These are phyloP conservation scores for Hemicentrotus pulcherrimus DNA, from an alignment of 35 echinoderm and acorn worm species.

Conservation along the genomic window DNA sequence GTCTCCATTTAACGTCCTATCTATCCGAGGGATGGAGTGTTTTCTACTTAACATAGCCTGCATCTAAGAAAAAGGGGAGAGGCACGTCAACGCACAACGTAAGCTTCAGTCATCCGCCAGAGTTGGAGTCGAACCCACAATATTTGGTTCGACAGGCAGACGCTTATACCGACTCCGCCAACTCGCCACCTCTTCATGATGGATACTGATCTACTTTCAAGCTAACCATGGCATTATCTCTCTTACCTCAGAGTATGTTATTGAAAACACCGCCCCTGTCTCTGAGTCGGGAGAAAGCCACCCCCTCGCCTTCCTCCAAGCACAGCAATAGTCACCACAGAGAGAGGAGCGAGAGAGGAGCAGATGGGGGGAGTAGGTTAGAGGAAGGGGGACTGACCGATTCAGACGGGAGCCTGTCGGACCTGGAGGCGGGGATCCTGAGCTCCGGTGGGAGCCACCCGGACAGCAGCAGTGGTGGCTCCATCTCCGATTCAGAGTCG, in stretches of 20 bases:
- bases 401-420: slow-evolving; percentile 57
- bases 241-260: background rate
- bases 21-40: too few relatives aligned
- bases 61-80: too few relatives aligned
- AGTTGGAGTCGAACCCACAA: too few relatives aligned
- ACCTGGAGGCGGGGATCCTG: slow-evolving; percentile 41
- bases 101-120: too few relatives aligned
- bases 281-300: background rate
- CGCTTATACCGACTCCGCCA: too few relatives aligned
- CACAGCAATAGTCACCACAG: slow-evolving; percentile 46
- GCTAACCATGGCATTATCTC: background rate
- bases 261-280: slow-evolving; percentile 28
- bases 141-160: too few relatives aligned
- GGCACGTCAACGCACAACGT: too few relatives aligned
- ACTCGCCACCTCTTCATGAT: too few relatives aligned
- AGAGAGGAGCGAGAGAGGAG: background rate
- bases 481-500: slow-evolving; percentile 54
- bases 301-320: slow-evolving; percentile 53
- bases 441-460: slow-evolving; percentile 33
- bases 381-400: slow-evolving; percentile 48
- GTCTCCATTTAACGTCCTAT: too few relatives aligned
- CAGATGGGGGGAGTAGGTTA: background rate
- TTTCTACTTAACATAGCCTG: too few relatives aligned
- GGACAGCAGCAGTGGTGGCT: slow-evolving; percentile 56
- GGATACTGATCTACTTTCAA: background rate